These are phyloP conservation scores for Esox niger DNA, from an alignment of 2,113 vertebrate species.

Conservation along the genomic window DNA sequence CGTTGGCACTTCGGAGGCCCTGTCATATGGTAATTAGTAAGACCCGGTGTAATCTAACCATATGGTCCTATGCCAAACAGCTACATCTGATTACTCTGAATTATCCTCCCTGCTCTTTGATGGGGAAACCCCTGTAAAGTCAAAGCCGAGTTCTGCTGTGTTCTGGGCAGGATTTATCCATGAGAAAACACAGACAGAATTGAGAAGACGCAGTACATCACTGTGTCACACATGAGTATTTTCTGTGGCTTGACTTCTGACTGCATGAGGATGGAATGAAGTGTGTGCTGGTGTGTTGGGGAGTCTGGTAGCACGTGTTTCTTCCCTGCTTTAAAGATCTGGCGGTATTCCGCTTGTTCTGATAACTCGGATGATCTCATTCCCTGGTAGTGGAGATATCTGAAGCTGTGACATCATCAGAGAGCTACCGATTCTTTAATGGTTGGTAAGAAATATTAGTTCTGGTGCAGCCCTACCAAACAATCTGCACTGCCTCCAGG, in stretches of 20 bases:
- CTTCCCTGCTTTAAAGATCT: neutral
- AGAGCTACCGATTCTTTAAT: no score
- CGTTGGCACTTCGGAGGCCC: conserved; percentile 44
- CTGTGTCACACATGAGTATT: no score
- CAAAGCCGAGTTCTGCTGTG: no score
- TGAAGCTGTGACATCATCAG: neutral
- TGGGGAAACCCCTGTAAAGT: neutral
- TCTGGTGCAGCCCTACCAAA: no score
- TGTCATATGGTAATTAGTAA: conserved; percentile 58
- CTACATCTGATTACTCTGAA: conserved; percentile 14
- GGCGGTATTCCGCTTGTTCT: neutral
- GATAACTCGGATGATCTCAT: neutral
- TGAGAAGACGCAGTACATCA: no score
- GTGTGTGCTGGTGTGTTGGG: no score
- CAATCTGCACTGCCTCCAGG: conserved; percentile 61
- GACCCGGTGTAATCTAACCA: conserved; percentile 41
- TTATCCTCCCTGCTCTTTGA: neutral
- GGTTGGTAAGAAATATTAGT: no score
- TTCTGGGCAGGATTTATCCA: no score
- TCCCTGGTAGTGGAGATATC: neutral
- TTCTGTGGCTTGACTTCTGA: neutral
- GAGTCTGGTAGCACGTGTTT: no score
- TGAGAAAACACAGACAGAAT: no score
- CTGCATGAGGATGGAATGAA: neutral
- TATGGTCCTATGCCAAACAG: conserved; percentile 51